These are phyloP conservation scores for Diorhabda elongata DNA, from an alignment of 1,140 invertebrate genomes.

Conservation along the genomic window DNA sequence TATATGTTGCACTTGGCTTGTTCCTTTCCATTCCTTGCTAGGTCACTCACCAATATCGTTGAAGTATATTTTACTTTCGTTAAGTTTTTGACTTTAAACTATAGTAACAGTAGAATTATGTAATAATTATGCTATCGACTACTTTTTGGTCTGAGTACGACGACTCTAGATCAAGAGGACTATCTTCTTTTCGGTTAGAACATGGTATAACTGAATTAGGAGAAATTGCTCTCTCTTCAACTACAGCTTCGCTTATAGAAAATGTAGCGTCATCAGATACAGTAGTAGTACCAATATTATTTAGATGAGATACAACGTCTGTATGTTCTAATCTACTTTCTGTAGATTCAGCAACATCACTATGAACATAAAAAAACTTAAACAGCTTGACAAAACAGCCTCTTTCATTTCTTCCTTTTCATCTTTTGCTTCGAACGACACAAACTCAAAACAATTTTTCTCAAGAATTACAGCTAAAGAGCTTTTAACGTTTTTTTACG, in stretches of 20 bases:
- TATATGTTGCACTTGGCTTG: constrained; percentile 16
- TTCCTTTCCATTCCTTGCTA: constrained; percentile 16
- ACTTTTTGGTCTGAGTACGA: neutral
- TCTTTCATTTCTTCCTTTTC: too few relatives aligned
- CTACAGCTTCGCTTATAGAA: constrained; percentile 12
- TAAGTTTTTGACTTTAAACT: too few relatives aligned
- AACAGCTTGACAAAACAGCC: neutral
- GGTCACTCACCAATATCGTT: constrained; percentile 1
- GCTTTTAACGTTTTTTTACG: too few relatives aligned
- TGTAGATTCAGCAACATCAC: constrained; percentile 14
- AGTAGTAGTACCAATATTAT: neutral
- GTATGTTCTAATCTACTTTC: constrained; percentile 1
- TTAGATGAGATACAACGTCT: constrained; percentile 3
- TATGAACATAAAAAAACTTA: constrained; percentile 8
- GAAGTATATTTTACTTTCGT: too few relatives aligned
- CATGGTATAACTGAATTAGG: constrained; percentile 7
- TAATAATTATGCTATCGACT: neutral
- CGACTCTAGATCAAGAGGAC: neutral
- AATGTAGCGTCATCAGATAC: constrained; percentile 6
- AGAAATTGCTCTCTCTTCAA: constrained; percentile 12
- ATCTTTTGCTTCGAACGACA: too few relatives aligned
- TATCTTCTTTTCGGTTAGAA: constrained; percentile 13
- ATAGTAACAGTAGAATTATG: too few relatives aligned
- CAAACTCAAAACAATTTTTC: too few relatives aligned
- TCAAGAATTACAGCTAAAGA: too few relatives aligned